phyloP scores from a whole-genome alignment of 2,888 invertebrate species.

The Cheilosia vernalis region DNA sequence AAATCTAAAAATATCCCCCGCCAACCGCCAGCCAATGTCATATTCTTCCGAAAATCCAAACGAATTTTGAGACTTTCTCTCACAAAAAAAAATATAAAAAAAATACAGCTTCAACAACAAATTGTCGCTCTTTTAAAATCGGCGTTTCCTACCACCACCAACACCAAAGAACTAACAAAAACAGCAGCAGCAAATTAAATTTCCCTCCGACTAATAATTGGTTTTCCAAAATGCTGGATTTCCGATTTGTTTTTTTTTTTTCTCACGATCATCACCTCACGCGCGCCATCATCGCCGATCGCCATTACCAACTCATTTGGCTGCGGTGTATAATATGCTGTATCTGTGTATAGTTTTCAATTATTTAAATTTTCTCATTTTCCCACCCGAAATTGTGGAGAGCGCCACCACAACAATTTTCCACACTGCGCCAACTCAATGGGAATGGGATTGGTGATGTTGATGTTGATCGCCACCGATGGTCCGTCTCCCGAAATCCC shows the following conservation, averaged over 20 bases:
- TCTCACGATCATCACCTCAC: constrained; percentile 41
- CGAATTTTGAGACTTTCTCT: constrained; percentile 40
- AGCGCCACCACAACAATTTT: constrained; percentile 15
- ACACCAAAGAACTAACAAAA: neutral
- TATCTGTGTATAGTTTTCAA: constrained; percentile 12
- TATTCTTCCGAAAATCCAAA: constrained; percentile 11
- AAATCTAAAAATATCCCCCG: constrained; percentile 48
- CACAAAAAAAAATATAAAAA: constrained; percentile 5
- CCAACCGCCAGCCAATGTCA: constrained; percentile 1
- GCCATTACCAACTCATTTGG: neutral
- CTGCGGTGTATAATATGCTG: constrained; percentile 11
- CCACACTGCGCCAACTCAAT: constrained; percentile 66
- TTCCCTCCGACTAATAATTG: constrained; percentile 43
- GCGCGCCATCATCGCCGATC: constrained; percentile 16
- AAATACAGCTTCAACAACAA: constrained; percentile 17
- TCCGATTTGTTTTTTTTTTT: constrained; percentile 19
- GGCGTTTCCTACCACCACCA: neutral
- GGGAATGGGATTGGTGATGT: constrained; percentile 5
- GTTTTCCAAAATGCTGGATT: constrained; percentile 33
- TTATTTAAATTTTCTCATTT: constrained; percentile 44
- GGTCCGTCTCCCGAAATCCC: constrained; percentile 22
- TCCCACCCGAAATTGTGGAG: constrained; percentile 8
- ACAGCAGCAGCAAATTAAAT: neutral
- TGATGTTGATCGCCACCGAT: constrained; percentile 6
- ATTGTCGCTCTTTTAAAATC: constrained; percentile 37